Percentiles rank a stretch among this genome's conserved stretches.
Conservation (phyloP, 1,140 invertebrate species). For the Pogonognathellus flavescens region DNA sequence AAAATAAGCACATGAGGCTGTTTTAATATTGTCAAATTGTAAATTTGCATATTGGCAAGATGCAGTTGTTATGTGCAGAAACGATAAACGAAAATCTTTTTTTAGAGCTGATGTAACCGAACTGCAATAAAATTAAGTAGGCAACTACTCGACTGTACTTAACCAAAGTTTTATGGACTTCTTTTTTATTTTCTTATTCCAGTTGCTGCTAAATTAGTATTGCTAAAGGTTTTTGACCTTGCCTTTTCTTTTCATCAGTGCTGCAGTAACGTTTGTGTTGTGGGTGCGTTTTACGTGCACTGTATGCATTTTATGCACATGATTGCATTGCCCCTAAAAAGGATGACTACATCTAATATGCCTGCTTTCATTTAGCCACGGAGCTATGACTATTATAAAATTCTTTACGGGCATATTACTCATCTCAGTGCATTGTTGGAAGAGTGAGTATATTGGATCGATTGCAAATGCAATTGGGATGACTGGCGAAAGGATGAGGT, state of each 20-base stretch:
- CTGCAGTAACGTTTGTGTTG: background rate
- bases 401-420: background rate
- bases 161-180: background rate
- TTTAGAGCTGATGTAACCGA: conserved; percentile 27
- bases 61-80: conserved; percentile 1
- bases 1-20: background rate
- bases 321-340: background rate
- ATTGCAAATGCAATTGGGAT: background rate
- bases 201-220: background rate
- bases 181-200: background rate
- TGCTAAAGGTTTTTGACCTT: conserved; percentile 46
- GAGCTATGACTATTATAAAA: background rate
- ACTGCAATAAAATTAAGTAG: background rate
- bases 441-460: background rate
- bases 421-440: background rate
- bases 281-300: background rate
- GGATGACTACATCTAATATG: background rate
- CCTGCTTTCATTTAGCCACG: background rate
- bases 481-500: background rate
- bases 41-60: background rate
- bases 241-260: background rate
- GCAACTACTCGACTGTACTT: conserved; percentile 18
- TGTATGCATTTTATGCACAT: background rate
- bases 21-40: background rate
- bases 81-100: background rate